Percentiles rank a stretch among this genome's conserved stretches.
Evolutionary conservation across 2,888 invertebrate species (phyloP).

Genomic region (Ennomos quercinarius): DNA sequence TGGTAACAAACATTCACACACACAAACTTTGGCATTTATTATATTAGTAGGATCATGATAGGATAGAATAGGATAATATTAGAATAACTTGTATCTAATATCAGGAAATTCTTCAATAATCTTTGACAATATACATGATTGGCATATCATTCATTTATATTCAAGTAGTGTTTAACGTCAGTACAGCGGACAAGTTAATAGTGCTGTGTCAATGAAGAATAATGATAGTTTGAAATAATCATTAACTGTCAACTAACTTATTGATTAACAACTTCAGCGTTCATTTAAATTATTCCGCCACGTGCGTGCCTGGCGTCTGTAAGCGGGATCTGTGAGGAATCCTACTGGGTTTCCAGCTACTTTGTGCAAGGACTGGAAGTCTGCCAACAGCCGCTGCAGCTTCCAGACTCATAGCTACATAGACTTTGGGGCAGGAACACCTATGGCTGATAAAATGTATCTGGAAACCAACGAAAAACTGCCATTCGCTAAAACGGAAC

Average conservation of each 20-base stretch:
- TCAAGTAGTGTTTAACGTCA: not conserved
- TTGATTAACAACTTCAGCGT: not conserved
- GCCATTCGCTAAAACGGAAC: slow-evolving; percentile 87
- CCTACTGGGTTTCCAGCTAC: slow-evolving; percentile 89
- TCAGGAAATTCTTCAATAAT: not conserved
- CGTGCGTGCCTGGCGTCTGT: slow-evolving; percentile 91
- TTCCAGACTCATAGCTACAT: slow-evolving; percentile 84
- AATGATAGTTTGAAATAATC: slow-evolving; percentile 3
- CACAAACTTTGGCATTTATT: no score
- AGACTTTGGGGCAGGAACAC: slow-evolving; percentile 87
- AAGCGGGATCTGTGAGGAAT: slow-evolving; percentile 89
- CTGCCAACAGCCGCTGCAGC: slow-evolving; percentile 63
- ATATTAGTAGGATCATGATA: no score
- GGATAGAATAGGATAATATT: no score
- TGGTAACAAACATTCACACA: no score
- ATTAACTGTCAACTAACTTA: not conserved
- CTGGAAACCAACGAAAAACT: slow-evolving; percentile 87
- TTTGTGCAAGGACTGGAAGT: slow-evolving; percentile 83
- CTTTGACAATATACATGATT: not conserved
- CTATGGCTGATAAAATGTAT: slow-evolving; percentile 88
- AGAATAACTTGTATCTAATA: no score
- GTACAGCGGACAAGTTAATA: not conserved
- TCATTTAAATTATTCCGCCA: slow-evolving; percentile 76
- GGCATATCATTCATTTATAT: not conserved
- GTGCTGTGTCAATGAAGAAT: slow-evolving; percentile 3